phyloP scores from a whole-genome alignment of 2,888 invertebrate genomes.

The Rotaria sp. region DNA sequence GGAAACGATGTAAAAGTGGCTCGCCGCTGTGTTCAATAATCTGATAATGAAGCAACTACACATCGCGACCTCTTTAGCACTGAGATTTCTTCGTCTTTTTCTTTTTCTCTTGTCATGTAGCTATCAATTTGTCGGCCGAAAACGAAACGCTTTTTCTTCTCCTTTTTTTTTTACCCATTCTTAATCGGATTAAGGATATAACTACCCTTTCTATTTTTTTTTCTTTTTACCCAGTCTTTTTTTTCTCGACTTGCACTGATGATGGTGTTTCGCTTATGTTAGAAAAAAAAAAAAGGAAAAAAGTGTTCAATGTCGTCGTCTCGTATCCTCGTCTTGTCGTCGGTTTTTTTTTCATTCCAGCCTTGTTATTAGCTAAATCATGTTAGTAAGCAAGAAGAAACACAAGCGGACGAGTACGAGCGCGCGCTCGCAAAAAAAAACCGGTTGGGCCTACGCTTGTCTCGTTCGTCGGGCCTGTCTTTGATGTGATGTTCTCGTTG shows the following conservation, averaged over 20 bases:
- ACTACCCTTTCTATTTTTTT: not conserved
- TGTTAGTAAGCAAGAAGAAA: not conserved
- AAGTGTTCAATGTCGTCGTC: not conserved
- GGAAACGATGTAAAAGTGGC: not conserved
- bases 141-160: conserved; percentile 2
- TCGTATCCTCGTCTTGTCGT: not conserved
- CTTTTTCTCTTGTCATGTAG: not conserved
- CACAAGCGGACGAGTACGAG: not conserved
- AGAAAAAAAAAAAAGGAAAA: not conserved
- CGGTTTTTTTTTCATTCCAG: not conserved
- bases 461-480: not conserved
- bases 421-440: not conserved
- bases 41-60: not conserved
- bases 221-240: not conserved
- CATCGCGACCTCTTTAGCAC: not conserved
- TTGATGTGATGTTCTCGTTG: not conserved
- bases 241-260: not conserved
- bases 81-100: not conserved
- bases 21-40: not conserved
- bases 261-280: not conserved
- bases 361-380: not conserved
- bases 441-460: not conserved
- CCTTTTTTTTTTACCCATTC: not conserved
- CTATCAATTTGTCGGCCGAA: not conserved
- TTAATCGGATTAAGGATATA: not conserved